These are phyloP conservation scores for Chrysolina oricalcia DNA, from an alignment of 2,888 invertebrate genomes.

Conservation along the genomic window DNA sequence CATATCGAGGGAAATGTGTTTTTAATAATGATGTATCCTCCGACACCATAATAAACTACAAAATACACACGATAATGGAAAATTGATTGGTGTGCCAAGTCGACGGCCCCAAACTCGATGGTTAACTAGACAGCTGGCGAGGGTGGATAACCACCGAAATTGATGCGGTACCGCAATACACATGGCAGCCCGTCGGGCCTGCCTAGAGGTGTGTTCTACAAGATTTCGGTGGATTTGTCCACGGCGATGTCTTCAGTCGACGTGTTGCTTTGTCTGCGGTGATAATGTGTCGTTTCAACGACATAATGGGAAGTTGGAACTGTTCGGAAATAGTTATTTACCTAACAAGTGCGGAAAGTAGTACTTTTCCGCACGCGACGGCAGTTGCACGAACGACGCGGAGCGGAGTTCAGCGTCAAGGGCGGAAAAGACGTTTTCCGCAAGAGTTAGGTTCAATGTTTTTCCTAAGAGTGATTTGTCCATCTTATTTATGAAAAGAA, in stretches of 20 bases:
- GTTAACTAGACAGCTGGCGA: conserved; percentile 55
- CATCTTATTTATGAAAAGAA: too few relatives aligned
- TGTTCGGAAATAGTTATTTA: not conserved
- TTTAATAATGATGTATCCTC: conserved; percentile 67
- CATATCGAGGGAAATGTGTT: conserved; percentile 63
- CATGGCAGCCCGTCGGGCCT: conserved; percentile 39
- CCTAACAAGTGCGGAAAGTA: too few relatives aligned
- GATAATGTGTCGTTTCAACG: not conserved
- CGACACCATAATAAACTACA: conserved; percentile 62
- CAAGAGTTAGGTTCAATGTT: too few relatives aligned
- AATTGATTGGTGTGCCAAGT: conserved; percentile 66
- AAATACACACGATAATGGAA: conserved; percentile 63
- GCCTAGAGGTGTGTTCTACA: conserved; percentile 20
- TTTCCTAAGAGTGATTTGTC: too few relatives aligned
- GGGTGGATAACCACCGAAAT: conserved; percentile 50
- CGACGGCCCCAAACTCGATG: conserved; percentile 45
- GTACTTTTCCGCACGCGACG: too few relatives aligned
- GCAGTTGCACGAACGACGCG: too few relatives aligned
- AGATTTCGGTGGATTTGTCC: not conserved
- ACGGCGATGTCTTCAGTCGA: not conserved
- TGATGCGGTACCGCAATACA: conserved; percentile 40
- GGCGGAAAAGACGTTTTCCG: too few relatives aligned
- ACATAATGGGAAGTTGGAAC: not conserved
- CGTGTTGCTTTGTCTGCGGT: not conserved
- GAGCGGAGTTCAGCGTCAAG: too few relatives aligned